phyloP scores from a whole-genome alignment of 2,113 vertebrate species.

The Paratilapia polleni region DNA sequence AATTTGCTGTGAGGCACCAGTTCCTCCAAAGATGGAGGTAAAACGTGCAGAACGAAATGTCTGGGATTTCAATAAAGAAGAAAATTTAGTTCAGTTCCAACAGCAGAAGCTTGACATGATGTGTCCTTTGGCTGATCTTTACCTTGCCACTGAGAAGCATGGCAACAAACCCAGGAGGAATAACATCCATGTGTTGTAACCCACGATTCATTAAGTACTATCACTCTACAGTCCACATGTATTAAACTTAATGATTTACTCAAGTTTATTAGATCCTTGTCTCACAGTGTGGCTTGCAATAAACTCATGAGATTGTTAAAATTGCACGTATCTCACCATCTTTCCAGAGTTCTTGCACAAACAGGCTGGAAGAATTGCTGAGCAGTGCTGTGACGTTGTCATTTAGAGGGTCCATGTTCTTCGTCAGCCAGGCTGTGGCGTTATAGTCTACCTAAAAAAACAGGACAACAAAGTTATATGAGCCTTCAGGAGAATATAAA shows the following conservation, averaged over 20 bases:
- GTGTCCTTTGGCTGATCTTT: not conserved
- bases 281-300: accelerated
- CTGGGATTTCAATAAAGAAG: not conserved
- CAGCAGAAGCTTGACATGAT: not conserved
- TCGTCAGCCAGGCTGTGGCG: slow-evolving; percentile 91
- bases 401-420: slow-evolving; percentile 98
- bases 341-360: slow-evolving; percentile 95
- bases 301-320: not conserved
- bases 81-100: no score
- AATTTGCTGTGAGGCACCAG: no score
- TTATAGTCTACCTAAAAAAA: slow-evolving; percentile 91
- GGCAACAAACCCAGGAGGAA: no score
- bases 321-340: slow-evolving; percentile 82
- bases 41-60: not conserved
- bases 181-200: no score
- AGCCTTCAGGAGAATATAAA: not conserved
- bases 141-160: accelerated
- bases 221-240: no score
- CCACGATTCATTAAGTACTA: no score
- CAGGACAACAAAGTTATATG: not conserved
- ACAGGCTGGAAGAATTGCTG: slow-evolving; percentile 90
- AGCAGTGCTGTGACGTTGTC: slow-evolving; percentile 93
- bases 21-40: not conserved
- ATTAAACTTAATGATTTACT: no score
- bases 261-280: not conserved